Evolutionary conservation across 2,113 vertebrate species (phyloP), one percentile per base, ranked within the genome.

Genomic region (Orycteropus afer): DNA sequence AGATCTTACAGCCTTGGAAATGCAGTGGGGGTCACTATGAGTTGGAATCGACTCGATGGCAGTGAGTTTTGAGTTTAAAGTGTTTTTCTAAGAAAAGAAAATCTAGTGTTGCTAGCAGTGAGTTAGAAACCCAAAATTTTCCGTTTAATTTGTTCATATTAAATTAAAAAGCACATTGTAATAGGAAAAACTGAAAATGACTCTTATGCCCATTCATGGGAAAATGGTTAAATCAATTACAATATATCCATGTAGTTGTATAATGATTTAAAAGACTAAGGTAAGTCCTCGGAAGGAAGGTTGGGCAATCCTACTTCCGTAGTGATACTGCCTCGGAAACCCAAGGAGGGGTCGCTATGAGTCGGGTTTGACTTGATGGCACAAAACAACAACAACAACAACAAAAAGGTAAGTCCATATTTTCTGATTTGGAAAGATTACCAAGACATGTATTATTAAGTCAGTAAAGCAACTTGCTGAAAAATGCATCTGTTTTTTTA

Each of bases 151-250:
- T 51, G 25, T 76, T n/a, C n/a, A n/a, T 94, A 86, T 91, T 55
- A 95, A 94, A 80, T 94, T 94, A 47, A 71, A 86, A 89, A 74
- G 84, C 69, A 18, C 20, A 67, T 42, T 76, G 1, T 87, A 87
- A 90, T 87, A n/a, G 3, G 65, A 93, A 92, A 97, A 90, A 61
- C 22, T 80, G 53, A 93, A 91, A 93, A 84, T 84, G 85, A 77
- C 65, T 57, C 86, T 34, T 51, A 77, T 81, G 20, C 6, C 59
- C n/a, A 37, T 67, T 69, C 53, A 59, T 86, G 61, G 40, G 47
- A 91, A 95, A 92, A 84, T 86, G 14, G 5, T 88, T 88, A 74
- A 71, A 23, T 96, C 14, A 89, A 20, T 89, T 76, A 87, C 17
- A 71, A 6, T 59, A 25, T 82, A 51, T 76, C 1, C 49, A 34